Conservation (phyloP, 2,797 vertebrate genomes). For the Hafferia zeledoni region DNA sequence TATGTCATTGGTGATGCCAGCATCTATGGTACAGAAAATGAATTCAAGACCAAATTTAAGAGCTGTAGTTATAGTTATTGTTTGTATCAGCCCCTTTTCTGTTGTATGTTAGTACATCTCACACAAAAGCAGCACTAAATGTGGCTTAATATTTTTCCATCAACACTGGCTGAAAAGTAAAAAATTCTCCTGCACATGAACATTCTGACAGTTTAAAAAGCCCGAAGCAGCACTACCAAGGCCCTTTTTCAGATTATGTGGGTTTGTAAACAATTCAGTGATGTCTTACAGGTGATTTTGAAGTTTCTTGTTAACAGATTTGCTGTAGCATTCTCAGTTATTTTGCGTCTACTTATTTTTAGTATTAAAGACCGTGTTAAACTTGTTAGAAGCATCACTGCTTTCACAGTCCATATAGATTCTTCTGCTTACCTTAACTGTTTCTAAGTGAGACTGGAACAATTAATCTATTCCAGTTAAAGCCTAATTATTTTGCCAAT, state of each 20-base stretch:
- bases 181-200: neutral
- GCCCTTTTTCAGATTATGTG: neutral
- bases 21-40: neutral
- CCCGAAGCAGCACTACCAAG: neutral
- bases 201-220: neutral
- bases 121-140: neutral
- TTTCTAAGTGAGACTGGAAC: constrained; percentile 6
- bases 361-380: neutral
- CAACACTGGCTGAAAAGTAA: neutral
- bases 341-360: neutral
- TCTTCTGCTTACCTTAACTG: neutral
- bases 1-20: constrained; percentile 35
- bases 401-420: neutral
- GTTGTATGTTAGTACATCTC: neutral
- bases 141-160: neutral
- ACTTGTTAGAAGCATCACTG: neutral
- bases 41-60: neutral
- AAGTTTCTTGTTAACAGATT: neutral
- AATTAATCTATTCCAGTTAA: constrained; percentile 51
- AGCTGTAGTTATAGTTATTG: neutral
- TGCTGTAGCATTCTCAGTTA: neutral
- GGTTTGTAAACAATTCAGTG: neutral
- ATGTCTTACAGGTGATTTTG: neutral
- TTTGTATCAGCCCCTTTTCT: neutral
- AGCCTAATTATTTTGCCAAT: constrained; percentile 40